These are phyloP conservation scores for Ischnura elegans DNA, from an alignment of 2,888 invertebrate genomes.

Conservation along the genomic window DNA sequence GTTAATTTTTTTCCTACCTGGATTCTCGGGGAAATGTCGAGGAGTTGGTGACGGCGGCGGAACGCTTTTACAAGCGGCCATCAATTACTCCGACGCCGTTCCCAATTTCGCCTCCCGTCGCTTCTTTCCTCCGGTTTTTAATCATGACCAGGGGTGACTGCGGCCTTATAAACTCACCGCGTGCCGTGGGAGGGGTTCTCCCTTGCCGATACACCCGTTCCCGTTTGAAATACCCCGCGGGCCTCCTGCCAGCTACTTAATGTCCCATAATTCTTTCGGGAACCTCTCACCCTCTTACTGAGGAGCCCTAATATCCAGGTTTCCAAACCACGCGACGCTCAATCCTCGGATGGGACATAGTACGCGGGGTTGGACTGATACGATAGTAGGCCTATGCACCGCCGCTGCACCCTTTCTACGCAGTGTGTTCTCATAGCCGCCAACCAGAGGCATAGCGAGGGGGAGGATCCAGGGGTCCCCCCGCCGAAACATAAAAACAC, in stretches of 20 bases:
- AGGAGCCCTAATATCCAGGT: too few species aligned
- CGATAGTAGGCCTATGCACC: too few species aligned
- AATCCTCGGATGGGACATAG: too few species aligned
- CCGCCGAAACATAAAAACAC: too few species aligned
- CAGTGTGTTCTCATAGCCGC: too few species aligned
- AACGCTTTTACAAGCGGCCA: not conserved
- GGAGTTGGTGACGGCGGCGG: not conserved
- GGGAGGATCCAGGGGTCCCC: too few species aligned
- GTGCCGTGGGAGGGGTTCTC: not conserved
- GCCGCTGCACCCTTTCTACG: too few species aligned
- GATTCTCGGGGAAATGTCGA: not conserved
- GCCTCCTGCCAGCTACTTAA: not conserved
- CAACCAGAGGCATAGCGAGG: too few species aligned
- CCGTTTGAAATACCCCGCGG: not conserved
- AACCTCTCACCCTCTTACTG: not conserved
- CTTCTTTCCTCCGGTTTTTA: not conserved
- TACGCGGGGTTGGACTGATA: too few species aligned
- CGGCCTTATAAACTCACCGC: not conserved
- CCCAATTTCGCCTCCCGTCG: not conserved
- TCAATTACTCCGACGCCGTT: conserved; percentile 40
- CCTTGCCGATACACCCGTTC: not conserved
- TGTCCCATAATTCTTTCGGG: not conserved
- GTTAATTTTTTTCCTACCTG: not conserved
- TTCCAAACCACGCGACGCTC: too few species aligned
- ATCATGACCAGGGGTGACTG: not conserved